These are phyloP conservation scores for Meloidogyne hapla DNA, from an alignment of 1,140 invertebrate species.

Conservation along the genomic window DNA sequence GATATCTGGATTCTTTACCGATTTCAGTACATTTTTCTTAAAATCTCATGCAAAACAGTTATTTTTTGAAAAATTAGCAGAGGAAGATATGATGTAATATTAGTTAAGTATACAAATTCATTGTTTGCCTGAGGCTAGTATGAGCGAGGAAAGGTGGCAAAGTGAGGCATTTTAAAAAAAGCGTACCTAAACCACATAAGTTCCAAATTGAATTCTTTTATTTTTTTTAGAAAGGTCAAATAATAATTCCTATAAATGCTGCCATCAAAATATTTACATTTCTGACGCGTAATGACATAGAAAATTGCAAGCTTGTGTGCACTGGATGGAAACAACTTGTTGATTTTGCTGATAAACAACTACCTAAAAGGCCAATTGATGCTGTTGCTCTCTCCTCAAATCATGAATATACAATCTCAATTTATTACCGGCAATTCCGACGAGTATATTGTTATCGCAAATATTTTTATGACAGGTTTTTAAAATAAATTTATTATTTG, in stretches of 20 bases:
- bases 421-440: constrained; percentile 2
- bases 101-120: too few relatives aligned
- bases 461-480: constrained; percentile 28
- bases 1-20: too few relatives aligned
- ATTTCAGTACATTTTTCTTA: too few relatives aligned
- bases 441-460: constrained; percentile 23
- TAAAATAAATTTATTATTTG: constrained; percentile 5
- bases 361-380: constrained; percentile 20
- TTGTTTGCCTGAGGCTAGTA: too few relatives aligned
- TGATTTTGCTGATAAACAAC: constrained; percentile 26
- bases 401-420: constrained; percentile 28
- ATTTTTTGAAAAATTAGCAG: too few relatives aligned
- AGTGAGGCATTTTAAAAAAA: too few relatives aligned
- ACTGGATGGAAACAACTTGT: constrained; percentile 27
- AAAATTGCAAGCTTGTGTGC: constrained; percentile 31
- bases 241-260: constrained; percentile 27
- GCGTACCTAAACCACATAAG: too few relatives aligned
- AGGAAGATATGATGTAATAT: too few relatives aligned
- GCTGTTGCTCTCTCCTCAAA: constrained; percentile 25
- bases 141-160: too few relatives aligned
- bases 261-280: constrained; percentile 30
- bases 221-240: background rate
- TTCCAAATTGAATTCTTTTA: background rate
- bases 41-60: too few relatives aligned
- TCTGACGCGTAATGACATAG: constrained; percentile 26